These are phyloP conservation scores for Drosophila prostipennis DNA, from an alignment of 2,888 invertebrate species.

Conservation along the genomic window DNA sequence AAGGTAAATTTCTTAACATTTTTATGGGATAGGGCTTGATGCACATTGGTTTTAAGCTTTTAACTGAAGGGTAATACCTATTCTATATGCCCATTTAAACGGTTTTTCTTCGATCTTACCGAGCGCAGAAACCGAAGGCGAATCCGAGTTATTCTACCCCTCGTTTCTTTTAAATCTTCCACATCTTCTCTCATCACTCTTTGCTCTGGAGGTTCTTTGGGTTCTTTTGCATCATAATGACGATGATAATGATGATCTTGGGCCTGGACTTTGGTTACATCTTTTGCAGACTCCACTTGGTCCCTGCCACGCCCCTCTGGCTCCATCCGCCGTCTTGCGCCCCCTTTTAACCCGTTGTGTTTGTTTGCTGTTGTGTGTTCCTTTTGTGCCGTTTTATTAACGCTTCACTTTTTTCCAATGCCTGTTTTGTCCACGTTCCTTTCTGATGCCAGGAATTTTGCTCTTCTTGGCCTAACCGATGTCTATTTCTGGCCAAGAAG, in stretches of 20 bases:
- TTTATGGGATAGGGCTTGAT: too few relatives aligned
- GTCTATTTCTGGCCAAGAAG: slow-evolving; percentile 56
- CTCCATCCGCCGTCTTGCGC: background rate
- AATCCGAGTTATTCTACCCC: slow-evolving; percentile 5
- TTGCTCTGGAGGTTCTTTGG: slow-evolving; percentile 33
- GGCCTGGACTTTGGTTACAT: slow-evolving; percentile 45
- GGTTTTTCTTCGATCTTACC: background rate
- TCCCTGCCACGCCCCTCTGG: slow-evolving; percentile 2
- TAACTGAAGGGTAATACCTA: background rate
- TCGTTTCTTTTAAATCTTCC: slow-evolving; percentile 8
- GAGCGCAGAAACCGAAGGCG: slow-evolving; percentile 9
- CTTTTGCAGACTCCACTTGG: slow-evolving; percentile 39
- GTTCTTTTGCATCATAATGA: slow-evolving; percentile 44
- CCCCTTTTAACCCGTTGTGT: slow-evolving; percentile 33
- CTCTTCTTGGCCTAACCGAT: slow-evolving; percentile 45
- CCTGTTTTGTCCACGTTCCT: slow-evolving; percentile 70
- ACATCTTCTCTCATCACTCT: slow-evolving; percentile 23
- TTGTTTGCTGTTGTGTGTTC: slow-evolving; percentile 32
- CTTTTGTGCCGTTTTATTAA: slow-evolving; percentile 49
- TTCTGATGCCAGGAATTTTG: slow-evolving; percentile 68
- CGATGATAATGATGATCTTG: slow-evolving; percentile 9
- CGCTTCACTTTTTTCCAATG: slow-evolving; percentile 46
- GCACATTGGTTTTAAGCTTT: too few relatives aligned
- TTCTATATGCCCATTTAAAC: background rate
- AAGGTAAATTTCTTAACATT: too few relatives aligned